Conservation (phyloP, 2,888 invertebrate genomes). For the Saturnia japonica region DNA sequence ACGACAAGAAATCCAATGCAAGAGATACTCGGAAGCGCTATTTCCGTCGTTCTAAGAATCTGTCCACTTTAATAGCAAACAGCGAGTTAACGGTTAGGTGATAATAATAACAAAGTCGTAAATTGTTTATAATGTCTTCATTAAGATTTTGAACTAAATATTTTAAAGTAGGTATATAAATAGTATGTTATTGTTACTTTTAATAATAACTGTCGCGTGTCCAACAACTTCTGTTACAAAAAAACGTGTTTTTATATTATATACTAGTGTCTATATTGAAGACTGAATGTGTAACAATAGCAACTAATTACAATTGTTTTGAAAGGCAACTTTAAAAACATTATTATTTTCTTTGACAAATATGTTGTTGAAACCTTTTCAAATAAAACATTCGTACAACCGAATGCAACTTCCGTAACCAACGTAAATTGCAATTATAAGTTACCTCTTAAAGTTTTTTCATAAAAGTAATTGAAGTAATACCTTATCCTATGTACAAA, state of each 20-base stretch:
- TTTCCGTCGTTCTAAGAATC: constrained; percentile 74
- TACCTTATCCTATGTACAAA: neutral
- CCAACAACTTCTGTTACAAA: too few relatives aligned
- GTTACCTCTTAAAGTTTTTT: neutral
- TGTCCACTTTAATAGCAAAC: constrained; percentile 54
- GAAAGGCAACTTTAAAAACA: neutral
- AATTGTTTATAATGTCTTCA: constrained; percentile 19
- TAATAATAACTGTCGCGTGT: too few relatives aligned
- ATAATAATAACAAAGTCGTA: constrained; percentile 25
- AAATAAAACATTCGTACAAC: neutral
- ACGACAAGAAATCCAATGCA: constrained; percentile 70
- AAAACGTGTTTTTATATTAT: too few relatives aligned
- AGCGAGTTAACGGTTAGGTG: constrained; percentile 25
- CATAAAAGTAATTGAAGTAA: neutral
- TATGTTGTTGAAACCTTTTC: neutral
- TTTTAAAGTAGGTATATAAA: neutral
- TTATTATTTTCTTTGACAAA: neutral
- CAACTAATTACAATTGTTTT: too few relatives aligned
- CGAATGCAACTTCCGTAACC: neutral
- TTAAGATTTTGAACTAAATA: neutral
- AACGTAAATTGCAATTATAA: neutral
- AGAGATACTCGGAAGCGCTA: constrained; percentile 76
- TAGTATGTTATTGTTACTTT: too few relatives aligned
- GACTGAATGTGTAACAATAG: too few relatives aligned
- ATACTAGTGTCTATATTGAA: too few relatives aligned